Evolutionary conservation across 2,888 invertebrate genomes (phyloP), one percentile per base, ranked within the genome.

Genomic region (Phymatocera aterrima): DNA sequence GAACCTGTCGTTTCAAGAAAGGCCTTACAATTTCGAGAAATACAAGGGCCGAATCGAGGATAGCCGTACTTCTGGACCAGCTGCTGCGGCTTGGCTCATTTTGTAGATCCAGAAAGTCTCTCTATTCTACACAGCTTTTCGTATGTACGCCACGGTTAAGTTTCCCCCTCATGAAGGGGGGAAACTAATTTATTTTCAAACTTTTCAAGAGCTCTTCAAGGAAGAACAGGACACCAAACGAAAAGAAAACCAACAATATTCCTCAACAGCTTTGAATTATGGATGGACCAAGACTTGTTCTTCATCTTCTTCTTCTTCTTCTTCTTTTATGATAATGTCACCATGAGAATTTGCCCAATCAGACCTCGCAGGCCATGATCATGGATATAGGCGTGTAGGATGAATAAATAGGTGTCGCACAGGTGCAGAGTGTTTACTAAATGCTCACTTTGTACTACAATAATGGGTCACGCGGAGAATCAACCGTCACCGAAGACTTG

Each of bases 1-100:
- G n/a, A n/a, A 68, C 31, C 18, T 48, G 31, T 72, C 48, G 48
- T 72, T 31, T 21, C 31, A 72, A 72, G 34, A 34, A 48, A 12
- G 34, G 48, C n/a, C 48, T 31, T 34, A 72, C 72, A 72, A 48
- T 72, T 72, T 34, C 72, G 34, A 48, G 51, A 72, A 72, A 72
- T 18, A 72, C 51, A 72, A 72, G 31, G 21, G 51, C 51, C 34
- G n/a, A 48, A 72, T 48, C 51, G 51, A 12, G 48, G 28, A 46
- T 68, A 68, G 12, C 68, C 43, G n/a, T n/a, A 72, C 31, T 48
- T 72, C 48, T 51, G 31, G 5, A 48, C 6, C 72, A 72, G 34
- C 72, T 72, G n/a, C n/a, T n/a, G 24, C 28, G 10, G 3, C 31
- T 21, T 18, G 34, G 18, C 31, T 51, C 31, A 12, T 72, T 51